A percentile compares a stretch with the other conserved stretches of the same genome.
Evolutionary conservation across 2,113 vertebrate genomes (phyloP).

Genomic region (Leucoraja erinaceus): DNA sequence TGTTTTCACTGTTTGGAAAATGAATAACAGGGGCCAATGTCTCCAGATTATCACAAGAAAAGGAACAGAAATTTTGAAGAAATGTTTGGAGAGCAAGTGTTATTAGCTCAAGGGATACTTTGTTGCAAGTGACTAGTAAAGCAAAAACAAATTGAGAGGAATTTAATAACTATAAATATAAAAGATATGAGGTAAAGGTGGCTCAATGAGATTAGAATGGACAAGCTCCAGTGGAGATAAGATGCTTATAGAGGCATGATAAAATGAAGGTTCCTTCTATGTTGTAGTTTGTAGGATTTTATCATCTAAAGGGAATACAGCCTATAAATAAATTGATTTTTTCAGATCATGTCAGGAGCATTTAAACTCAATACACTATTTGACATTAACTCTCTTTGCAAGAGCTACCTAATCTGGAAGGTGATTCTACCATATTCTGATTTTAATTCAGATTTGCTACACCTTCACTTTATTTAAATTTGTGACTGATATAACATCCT

Average conservation of each 20-base stretch:
- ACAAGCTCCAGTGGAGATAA: not conserved
- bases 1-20: not conserved
- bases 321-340: not conserved
- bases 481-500: no score
- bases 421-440: no score
- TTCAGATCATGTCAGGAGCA: not conserved
- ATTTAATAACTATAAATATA: not conserved
- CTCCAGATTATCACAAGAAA: not conserved
- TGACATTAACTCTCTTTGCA: no score
- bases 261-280: not conserved
- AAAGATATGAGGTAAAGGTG: not conserved
- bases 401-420: no score
- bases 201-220: not conserved
- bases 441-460: no score
- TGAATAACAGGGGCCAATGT: not conserved
- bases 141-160: not conserved
- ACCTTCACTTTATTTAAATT: no score
- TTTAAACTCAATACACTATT: not conserved
- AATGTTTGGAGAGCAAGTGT: not conserved
- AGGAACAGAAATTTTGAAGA: not conserved
- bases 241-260: not conserved
- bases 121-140: not conserved
- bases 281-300: not conserved
- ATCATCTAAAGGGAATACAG: not conserved
- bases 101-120: not conserved